Base-by-base conservation (phyloP, 2,113 vertebrate genomes). In the Thomomys bottae region DNA sequence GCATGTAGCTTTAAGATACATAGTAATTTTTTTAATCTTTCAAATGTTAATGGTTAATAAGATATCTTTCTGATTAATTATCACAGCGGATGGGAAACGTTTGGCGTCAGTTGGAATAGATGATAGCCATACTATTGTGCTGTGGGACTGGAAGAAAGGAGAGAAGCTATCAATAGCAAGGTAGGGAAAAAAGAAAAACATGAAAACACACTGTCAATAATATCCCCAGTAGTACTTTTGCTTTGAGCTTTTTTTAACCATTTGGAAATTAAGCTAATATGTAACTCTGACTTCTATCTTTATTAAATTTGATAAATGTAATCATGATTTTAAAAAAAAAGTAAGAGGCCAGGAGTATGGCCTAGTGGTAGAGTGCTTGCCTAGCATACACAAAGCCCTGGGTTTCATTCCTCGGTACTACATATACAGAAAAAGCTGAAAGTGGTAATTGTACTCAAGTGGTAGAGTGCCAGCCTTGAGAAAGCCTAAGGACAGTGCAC, bases 111-210 rank as follows among this genome's bases (percentile, higher is more conserved):
- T 99, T 95, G 99, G 99, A 79, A 98, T 99, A 96, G 99, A 99
- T 95, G 99, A 99, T 89, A 98, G 98, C 97, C 99, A 99, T 95
- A 99, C 98, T 80, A 88, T 99, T 95, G 98, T 99, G 83, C 98
- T 99, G 45, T 99, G 99, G 99, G 99, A 99, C 68, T 99, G 99
- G 99, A 99, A 98, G 94, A 99, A 99, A 94, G 99, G 99, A 94
- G 99, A 99, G 96, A 99, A 99, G 88, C 98, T 99, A 73, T 99
- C 99, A 73, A 95, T 98, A 93, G 98, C 99, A 96, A 98, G 99
- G 99, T 99, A 87, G 92, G 97, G 96, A 17, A 15, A 75, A 87
- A 61, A n/a, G 10, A 7, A 72, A 87, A 49, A 34, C n/a, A 34
- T 63, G 18, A 30, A 64, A 71, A 30, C 17, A 64, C n/a, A 68